phyloP scores from a whole-genome alignment of 2,888 invertebrate species.

The Molorchus minor region DNA sequence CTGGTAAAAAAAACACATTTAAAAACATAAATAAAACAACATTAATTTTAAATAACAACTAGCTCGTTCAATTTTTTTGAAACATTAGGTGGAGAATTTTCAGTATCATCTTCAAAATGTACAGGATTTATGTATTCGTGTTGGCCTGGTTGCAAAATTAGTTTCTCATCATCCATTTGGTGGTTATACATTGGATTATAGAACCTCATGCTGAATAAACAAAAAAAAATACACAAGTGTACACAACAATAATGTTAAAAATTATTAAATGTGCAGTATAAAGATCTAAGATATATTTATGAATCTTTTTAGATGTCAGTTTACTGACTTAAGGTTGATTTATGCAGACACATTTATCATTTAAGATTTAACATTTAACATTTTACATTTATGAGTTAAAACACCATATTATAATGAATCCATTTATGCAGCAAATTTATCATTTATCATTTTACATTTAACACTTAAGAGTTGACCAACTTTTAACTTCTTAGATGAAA shows the following conservation, averaged over 20 bases:
- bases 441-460: no score
- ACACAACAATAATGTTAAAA: neutral
- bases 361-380: neutral
- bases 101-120: slow-evolving; percentile 23
- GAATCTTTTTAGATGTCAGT: neutral
- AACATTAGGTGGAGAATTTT: slow-evolving; percentile 7
- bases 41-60: no score
- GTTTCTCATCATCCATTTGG: slow-evolving; percentile 45
- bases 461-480: no score
- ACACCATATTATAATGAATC: no score
- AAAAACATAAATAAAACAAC: slow-evolving; percentile 14
- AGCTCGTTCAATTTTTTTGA: slow-evolving; percentile 18
- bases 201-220: slow-evolving; percentile 55
- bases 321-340: neutral
- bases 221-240: neutral
- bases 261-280: neutral
- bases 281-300: neutral
- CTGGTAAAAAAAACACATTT: slow-evolving; percentile 6
- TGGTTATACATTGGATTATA: slow-evolving; percentile 55
- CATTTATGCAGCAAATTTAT: no score
- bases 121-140: slow-evolving; percentile 58
- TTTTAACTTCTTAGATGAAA: no score
- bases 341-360: neutral
- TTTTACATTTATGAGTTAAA: neutral
- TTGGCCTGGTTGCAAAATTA: slow-evolving; percentile 52